These are phyloP conservation scores for Scaptomyza tumidula DNA, from an alignment of 2,888 invertebrate species.

Conservation along the genomic window DNA sequence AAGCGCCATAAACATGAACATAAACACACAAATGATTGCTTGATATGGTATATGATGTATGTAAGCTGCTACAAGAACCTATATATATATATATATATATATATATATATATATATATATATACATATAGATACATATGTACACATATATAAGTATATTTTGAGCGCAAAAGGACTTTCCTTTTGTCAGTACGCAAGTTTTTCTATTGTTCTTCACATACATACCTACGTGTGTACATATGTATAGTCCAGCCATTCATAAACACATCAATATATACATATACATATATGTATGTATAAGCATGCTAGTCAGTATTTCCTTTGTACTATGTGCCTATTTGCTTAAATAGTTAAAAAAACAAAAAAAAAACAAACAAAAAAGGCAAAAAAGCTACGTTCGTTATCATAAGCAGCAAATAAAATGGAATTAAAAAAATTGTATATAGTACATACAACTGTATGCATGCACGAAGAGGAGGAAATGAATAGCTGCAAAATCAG, in stretches of 20 bases:
- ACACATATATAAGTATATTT: neutral
- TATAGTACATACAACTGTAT: too few relatives aligned
- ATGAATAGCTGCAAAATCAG: slow-evolving; percentile 19
- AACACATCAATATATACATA: neutral
- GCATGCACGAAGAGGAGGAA: neutral
- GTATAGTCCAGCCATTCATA: neutral
- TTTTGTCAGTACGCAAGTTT: neutral
- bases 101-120: neutral
- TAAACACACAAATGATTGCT: neutral
- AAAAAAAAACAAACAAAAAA: neutral
- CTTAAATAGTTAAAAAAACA: neutral
- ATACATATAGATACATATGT: neutral
- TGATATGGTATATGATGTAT: neutral
- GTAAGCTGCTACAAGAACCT: too few relatives aligned
- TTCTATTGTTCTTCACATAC: neutral
- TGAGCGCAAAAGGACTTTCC: neutral
- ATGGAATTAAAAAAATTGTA: neutral
- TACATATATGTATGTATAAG: neutral
- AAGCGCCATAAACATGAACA: neutral
- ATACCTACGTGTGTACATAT: neutral
- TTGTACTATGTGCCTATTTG: neutral
- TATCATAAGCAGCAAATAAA: neutral
- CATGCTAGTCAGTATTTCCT: neutral
- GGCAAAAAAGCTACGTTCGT: neutral
- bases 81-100: neutral